Evolutionary conservation across 2,888 invertebrate species (phyloP), one percentile per base, ranked within the genome.

Genomic region (Hybos culiciformis): DNA sequence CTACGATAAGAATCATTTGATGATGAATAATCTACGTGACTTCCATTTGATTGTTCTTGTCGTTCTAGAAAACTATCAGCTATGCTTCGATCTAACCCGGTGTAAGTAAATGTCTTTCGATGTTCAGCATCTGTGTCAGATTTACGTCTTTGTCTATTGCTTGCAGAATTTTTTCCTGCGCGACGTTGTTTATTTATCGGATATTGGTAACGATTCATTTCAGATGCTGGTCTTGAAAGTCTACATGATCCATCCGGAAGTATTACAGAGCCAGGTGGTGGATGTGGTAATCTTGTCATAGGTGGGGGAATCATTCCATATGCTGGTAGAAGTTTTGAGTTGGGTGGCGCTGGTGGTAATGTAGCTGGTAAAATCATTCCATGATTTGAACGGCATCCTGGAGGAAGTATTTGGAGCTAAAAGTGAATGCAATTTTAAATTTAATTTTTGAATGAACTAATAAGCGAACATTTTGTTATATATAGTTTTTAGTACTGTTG

Each of bases 1-100:
- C 48, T 47, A 17, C 48, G 43, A 7, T 40, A 41, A n/a, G 49
- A 47, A 37, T 50, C 51, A n/a, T 42, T 48, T 21, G 61, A 55
- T 32, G 59, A 63, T 21, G 59, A 56, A 49, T 60, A 63, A 44
- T 63, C 63, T n/a, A 59, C 49, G 48, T 64, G 59, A 49, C 61
- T 63, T 17, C 51, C 51, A 38, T 51, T 50, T 9, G 57, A 55
- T 48, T 59, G 58, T 42, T 66, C 62, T 48, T 66, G 67, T 21
- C 60, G 62, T 33, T 58, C 62, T 45, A 64, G 48, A 20, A 64
- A 66, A 44, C 55, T 63, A 46, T 66, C 64, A 4, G 66, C 66
- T 43, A 66, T 62, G 43, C 58, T 58, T 31, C 64, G 60, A 54
- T 66, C 66, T 37, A 66, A 45, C 1, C 67, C 66, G 1, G 60